These are phyloP conservation scores for Dynastes tityus DNA, from an alignment of 2,888 invertebrate genomes.

Conservation along the genomic window DNA sequence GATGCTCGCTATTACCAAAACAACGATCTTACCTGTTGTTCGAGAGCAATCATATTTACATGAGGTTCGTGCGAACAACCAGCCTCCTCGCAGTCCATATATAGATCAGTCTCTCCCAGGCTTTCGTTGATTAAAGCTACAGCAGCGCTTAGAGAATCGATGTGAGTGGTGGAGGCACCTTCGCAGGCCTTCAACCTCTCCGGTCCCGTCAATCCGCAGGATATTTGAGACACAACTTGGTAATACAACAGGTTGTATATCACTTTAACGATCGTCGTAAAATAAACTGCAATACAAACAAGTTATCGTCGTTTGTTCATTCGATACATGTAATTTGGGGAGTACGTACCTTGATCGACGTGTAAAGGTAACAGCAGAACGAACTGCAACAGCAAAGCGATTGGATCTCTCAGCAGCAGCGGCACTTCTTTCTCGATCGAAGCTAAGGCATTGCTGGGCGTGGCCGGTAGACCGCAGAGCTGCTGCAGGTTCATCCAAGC, in stretches of 20 bases:
- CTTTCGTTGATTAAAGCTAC: constrained; percentile 70
- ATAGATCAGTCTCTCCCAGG: constrained; percentile 75
- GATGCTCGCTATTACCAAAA: background rate
- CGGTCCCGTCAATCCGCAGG: constrained; percentile 78
- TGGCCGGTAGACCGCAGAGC: constrained; percentile 70
- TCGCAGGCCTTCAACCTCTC: constrained; percentile 73
- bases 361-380: constrained; percentile 88
- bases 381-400: constrained; percentile 89
- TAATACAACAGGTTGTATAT: constrained; percentile 92
- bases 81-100: constrained; percentile 74
- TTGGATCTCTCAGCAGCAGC: constrained; percentile 88
- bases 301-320: background rate
- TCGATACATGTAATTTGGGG: too few relatives aligned
- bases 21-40: constrained; percentile 66
- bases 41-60: constrained; percentile 68
- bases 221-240: constrained; percentile 88
- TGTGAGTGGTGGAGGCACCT: constrained; percentile 57
- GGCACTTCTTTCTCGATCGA: constrained; percentile 80
- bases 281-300: constrained; percentile 80
- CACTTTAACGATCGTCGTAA: constrained; percentile 88
- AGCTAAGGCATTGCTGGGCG: constrained; percentile 66
- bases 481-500: constrained; percentile 73
- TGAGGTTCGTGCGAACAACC: constrained; percentile 59
- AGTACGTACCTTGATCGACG: constrained; percentile 83
- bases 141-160: constrained; percentile 68